phyloP scores from a whole-genome alignment of 2,888 invertebrate genomes.

The Uropetala carovei region DNA sequence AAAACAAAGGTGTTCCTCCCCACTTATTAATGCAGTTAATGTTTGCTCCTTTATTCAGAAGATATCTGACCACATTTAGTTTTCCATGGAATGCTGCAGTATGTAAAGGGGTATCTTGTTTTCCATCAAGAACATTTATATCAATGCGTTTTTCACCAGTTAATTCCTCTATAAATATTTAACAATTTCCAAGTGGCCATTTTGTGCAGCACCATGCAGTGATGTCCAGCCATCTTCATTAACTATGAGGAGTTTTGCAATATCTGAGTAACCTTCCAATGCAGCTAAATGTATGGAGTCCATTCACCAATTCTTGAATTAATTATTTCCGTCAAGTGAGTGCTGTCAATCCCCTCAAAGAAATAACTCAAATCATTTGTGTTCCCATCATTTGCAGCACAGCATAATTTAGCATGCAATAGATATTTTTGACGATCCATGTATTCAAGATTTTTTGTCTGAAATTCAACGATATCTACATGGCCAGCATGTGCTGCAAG shows the following conservation, averaged over 20 bases:
- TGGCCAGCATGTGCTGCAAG: neutral
- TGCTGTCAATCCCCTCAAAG: neutral
- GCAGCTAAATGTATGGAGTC: slow-evolving; percentile 16
- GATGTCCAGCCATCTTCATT: slow-evolving; percentile 6
- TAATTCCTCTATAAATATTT: neutral
- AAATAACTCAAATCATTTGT: neutral
- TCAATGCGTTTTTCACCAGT: neutral
- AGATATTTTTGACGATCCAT: neutral
- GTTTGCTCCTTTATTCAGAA: neutral
- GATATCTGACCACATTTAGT: neutral
- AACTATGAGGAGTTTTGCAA: neutral
- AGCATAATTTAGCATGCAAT: neutral
- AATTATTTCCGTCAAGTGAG: neutral
- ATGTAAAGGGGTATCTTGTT: neutral
- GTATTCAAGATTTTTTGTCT: neutral
- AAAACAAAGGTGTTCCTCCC: neutral
- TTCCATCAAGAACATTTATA: neutral
- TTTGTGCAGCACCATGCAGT: neutral
- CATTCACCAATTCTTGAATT: neutral
- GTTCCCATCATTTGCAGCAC: neutral
- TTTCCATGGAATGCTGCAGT: slow-evolving; percentile 16
- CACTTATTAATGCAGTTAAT: neutral
- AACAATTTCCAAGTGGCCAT: neutral
- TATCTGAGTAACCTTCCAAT: neutral
- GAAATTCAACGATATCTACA: neutral